Conservation (phyloP, 92 coral and sea anemone genomes). For the Micromussa lordhowensis region DNA sequence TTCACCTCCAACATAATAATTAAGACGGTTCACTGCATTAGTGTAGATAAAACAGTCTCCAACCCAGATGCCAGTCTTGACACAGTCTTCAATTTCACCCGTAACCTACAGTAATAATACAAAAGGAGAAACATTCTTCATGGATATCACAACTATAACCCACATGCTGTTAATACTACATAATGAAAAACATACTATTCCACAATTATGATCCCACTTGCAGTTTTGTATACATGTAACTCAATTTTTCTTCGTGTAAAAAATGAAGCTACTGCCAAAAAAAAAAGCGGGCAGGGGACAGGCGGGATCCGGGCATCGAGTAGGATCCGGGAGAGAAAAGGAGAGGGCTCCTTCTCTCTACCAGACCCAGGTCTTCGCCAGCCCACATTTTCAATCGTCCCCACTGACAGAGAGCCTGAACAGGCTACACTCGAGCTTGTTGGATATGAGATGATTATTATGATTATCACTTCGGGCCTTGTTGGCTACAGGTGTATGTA, state of each 20-base stretch:
- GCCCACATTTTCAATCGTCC: too few relatives aligned
- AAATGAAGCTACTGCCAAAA: background rate
- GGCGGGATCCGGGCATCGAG: too few relatives aligned
- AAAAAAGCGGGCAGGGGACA: too few relatives aligned
- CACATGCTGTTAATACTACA: background rate
- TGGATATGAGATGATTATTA: too few relatives aligned
- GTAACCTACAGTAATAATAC: constrained; percentile 70
- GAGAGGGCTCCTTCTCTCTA: too few relatives aligned
- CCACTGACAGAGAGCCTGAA: too few relatives aligned
- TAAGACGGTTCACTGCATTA: constrained; percentile 93
- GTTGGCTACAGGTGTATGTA: too few relatives aligned
- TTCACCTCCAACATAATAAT: constrained; percentile 98
- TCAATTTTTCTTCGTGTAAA: background rate
- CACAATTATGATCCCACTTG: background rate
- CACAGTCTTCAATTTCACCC: constrained; percentile 93
- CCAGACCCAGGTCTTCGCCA: too few relatives aligned
- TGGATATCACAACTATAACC: background rate
- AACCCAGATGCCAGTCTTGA: constrained; percentile 98
- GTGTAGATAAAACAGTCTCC: constrained; percentile 99
- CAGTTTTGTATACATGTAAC: background rate
- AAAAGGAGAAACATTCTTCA: background rate
- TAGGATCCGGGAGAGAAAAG: too few relatives aligned
- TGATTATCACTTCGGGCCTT: too few relatives aligned
- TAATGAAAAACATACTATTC: too few relatives aligned
- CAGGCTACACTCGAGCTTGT: too few relatives aligned